Evolutionary conservation across 2,888 invertebrate genomes (phyloP).

Genomic region (Pollenia labialis): DNA sequence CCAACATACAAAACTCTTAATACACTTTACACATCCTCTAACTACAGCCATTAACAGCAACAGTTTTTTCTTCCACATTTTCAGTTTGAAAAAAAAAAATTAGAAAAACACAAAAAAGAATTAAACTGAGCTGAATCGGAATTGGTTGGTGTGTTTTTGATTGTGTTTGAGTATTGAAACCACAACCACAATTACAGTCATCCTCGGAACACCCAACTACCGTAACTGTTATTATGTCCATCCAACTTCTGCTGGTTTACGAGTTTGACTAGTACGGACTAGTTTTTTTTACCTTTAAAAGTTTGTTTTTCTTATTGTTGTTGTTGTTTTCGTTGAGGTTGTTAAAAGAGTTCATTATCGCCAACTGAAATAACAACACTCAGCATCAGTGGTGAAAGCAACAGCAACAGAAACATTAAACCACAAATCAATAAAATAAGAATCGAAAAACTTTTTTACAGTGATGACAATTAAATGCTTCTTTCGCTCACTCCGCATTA

Average conservation of each 20-base stretch:
- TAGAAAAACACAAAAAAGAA: conserved; percentile 9
- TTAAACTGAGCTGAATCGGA: conserved; percentile 38
- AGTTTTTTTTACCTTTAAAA: conserved; percentile 55
- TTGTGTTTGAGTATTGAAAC: conserved; percentile 11
- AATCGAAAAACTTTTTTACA: conserved; percentile 38
- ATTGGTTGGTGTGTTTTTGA: conserved; percentile 23
- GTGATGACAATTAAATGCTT: conserved; percentile 54
- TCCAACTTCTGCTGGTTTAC: neutral
- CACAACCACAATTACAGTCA: conserved; percentile 20
- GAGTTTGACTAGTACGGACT: neutral
- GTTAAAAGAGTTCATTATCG: conserved; percentile 24
- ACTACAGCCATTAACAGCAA: conserved; percentile 47
- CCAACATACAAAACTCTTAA: conserved; percentile 26
- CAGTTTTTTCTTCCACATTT: conserved; percentile 23
- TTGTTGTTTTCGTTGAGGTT: neutral
- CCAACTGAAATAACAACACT: conserved; percentile 46
- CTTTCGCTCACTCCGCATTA: neutral
- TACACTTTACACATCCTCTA: conserved; percentile 23
- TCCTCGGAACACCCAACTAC: neutral
- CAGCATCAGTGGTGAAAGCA: neutral
- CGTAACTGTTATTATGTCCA: neutral
- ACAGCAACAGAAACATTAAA: neutral
- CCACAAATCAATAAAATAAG: conserved; percentile 63
- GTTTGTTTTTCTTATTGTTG: conserved; percentile 19
- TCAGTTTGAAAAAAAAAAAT: neutral